Evolutionary conservation across 37 sponge, comb jelly and placozoan genomes (phyloP), one percentile per base, ranked within the genome.

Genomic region (Haliclona indistincta): DNA sequence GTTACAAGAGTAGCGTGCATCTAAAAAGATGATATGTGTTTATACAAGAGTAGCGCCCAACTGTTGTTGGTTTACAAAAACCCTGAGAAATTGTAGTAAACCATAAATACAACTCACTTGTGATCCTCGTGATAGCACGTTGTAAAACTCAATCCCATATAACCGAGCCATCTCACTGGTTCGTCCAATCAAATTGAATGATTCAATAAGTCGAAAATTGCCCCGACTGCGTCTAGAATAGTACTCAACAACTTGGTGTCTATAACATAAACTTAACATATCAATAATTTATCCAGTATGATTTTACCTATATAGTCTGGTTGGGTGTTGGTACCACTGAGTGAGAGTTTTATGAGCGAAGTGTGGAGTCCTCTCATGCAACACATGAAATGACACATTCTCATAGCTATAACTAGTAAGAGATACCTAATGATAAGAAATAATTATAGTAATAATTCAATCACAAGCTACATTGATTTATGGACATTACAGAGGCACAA

Each of bases 131-230:
- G 92, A 45, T 44, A 94, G 60, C 2, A 98, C 99, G 69, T 66
- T 79, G 56, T 86, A 86, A 83, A 98, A 98, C 77, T 85, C 84
- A 30, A 98, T 95, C 0, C 99, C 99, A 92, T 96, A 98, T 44
- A 98, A 82, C 4, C 93, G 84, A 42, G 95, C 93, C 84, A 98
- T 79, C 72, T 98, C 99, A 89, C 95, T 92, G 7, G 99, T 98
- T 39, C 91, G 85, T 51, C 82, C 93, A 56, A 98, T 81, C 52
- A 95, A 49, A 75, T 98, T 83, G 44, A 98, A 84, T 13, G 74
- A 81, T 37, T 92, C 86, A n/a, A 98, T 42, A 26, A 98, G 69
- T 38, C 68, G 60, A 54, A 71, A 66, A 58, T 91, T 98, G 23
- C 77, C 85, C 26, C 76, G 78, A 62, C 90, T 79, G 43, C 93